Conservation (phyloP, 2,113 vertebrate species). For the Sylvilagus bachmani region DNA sequence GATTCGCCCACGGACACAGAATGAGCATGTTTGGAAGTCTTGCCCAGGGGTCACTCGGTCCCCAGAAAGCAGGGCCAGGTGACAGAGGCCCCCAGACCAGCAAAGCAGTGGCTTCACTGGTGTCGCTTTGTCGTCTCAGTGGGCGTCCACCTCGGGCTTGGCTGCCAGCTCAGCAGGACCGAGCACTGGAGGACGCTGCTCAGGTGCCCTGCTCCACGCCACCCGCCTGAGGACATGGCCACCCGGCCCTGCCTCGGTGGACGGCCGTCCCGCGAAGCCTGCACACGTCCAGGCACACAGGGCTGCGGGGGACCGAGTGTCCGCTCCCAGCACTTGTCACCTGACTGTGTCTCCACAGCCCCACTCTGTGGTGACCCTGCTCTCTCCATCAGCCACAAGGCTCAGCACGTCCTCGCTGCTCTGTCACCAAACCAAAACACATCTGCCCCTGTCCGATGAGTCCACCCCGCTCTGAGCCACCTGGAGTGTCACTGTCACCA, state of each 20-base stretch:
- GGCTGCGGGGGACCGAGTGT: background rate
- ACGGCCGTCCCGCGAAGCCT: background rate
- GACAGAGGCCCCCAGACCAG: background rate
- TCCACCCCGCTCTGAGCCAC: too few relatives aligned
- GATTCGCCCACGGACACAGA: background rate
- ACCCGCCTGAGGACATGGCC: fast-evolving
- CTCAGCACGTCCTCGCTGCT: background rate
- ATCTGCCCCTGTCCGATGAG: fast-evolving
- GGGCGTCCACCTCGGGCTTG: background rate
- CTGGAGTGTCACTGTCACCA: fast-evolving
- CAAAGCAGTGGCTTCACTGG: too few relatives aligned
- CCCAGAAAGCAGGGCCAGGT: background rate
- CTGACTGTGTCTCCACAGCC: too few relatives aligned
- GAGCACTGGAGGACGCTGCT: fast-evolving
- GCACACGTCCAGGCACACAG: background rate
- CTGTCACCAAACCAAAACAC: fast-evolving
- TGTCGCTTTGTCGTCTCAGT: too few relatives aligned
- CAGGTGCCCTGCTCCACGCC: fast-evolving
- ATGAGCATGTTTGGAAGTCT: background rate
- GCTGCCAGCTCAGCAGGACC: background rate
- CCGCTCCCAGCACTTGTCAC: background rate
- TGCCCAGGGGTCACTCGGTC: background rate
- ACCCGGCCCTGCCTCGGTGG: background rate
- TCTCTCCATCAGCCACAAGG: fast-evolving
- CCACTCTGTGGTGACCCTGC: background rate